Evolutionary conservation across 2,113 vertebrate species (phyloP), one percentile per base, ranked within the genome.

Genomic region (Pelodiscus sinensis): DNA sequence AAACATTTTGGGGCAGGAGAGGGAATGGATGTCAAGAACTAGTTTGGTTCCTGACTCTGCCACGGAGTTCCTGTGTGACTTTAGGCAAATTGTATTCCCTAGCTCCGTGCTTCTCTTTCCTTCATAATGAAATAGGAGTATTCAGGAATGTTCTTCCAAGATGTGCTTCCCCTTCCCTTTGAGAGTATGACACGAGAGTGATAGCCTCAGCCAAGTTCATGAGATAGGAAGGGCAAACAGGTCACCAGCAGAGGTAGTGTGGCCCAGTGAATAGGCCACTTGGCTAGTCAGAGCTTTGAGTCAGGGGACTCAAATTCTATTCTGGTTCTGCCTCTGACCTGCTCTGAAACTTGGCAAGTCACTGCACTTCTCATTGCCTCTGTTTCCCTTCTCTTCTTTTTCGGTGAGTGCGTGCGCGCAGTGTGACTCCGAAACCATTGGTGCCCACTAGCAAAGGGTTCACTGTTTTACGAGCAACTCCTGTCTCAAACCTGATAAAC

Each of bases 211-310:
- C 85, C 89, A 78, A 9, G 1, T 2, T 25, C 16, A 11, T 25
- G 18, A 31, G 29, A 11, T 6, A 68, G 14, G 10, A 24, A 51
- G 62, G 15, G 27, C 2, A 44, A 4, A 58, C 50, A 24, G 18
- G 35, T n/a, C 15, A 52, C 8, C 12, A 0, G 0, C 2, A 2
- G 27, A 18, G 1, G 51, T 87, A 87, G 82, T 1, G 4, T 78
- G 73, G n/a, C 11, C 75, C 35, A 21, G 3, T 86, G 56, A 25
- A 83, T 87, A 2, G 78, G 24, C 2, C 2, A 18, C 4, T 0
- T 0, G 12, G 31, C 0, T 0, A 68, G 54, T 60, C 73, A 44
- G 44, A 44, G 44, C 44, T 44, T 44, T 44, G 44, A 44, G 44
- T 44, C 5, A n/a, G 58, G 25, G 11, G 44, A 11, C 0, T 5